A percentile compares a stretch with the other conserved stretches of the same genome.
Evolutionary conservation across 2,113 vertebrate species (phyloP).

Genomic region (Oncorhynchus tshawytscha): DNA sequence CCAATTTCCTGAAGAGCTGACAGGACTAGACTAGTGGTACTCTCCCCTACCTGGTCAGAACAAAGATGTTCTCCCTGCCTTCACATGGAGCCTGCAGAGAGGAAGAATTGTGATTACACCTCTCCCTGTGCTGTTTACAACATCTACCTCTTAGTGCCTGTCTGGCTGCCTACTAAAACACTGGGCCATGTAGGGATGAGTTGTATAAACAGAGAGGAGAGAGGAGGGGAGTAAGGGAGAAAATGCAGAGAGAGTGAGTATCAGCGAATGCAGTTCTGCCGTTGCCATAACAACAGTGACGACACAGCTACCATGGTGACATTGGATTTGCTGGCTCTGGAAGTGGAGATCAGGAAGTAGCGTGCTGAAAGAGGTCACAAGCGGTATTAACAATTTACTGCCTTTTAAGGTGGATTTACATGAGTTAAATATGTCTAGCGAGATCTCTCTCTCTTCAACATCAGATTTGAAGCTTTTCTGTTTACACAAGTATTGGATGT

Average conservation of each 20-base stretch:
- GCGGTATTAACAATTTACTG: slow-evolving; percentile 65
- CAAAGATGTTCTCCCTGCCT: neutral
- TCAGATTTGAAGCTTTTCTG: too few species aligned
- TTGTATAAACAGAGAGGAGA: slow-evolving; percentile 59
- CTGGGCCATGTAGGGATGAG: slow-evolving; percentile 60
- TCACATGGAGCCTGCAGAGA: slow-evolving; percentile 16
- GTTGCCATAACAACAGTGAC: slow-evolving; percentile 75
- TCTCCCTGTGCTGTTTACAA: slow-evolving; percentile 50
- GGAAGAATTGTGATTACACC: slow-evolving; percentile 46
- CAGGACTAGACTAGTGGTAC: neutral
- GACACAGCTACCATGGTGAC: slow-evolving; percentile 78
- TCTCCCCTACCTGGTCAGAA: slow-evolving; percentile 3
- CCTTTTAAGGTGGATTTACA: slow-evolving; percentile 25
- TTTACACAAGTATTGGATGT: too few species aligned
- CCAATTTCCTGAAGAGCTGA: slow-evolving; percentile 87
- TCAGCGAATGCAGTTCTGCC: slow-evolving; percentile 57
- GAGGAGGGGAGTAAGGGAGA: slow-evolving; percentile 20
- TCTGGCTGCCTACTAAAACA: slow-evolving; percentile 45
- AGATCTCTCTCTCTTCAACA: too few species aligned
- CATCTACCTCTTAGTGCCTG: slow-evolving; percentile 54
- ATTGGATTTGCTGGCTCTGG: slow-evolving; percentile 64
- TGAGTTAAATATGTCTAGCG: too few species aligned
- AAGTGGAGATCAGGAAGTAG: slow-evolving; percentile 70
- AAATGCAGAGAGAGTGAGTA: slow-evolving; percentile 30
- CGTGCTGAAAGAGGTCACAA: slow-evolving; percentile 63